Percentiles rank a stretch among this genome's conserved stretches.
These are phyloP conservation scores for Nephila pilipes DNA, from an alignment of 1,140 invertebrate species.

Conservation along the genomic window DNA sequence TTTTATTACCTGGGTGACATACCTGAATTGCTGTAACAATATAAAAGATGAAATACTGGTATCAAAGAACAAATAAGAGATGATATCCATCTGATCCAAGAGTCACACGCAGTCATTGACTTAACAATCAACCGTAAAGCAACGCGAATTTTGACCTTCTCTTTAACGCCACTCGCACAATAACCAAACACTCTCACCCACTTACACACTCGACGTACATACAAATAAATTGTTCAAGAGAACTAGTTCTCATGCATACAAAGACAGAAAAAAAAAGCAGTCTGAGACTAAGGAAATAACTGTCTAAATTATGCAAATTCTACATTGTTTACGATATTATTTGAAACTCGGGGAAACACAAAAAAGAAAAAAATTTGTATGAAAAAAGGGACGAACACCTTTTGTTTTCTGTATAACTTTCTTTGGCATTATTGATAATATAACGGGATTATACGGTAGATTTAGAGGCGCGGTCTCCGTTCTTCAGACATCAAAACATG, in stretches of 20 bases:
- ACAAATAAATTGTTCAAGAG: neutral
- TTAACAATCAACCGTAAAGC: neutral
- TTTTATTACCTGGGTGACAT: no score
- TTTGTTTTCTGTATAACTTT: neutral
- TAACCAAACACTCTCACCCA: constrained; percentile 18
- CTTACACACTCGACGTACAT: neutral
- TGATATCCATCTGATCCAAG: no score
- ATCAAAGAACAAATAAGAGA: no score
- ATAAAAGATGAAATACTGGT: no score
- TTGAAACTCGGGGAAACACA: neutral
- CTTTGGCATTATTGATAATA: neutral
- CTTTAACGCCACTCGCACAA: neutral
- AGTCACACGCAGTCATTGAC: neutral
- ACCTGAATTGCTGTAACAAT: no score
- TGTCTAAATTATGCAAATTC: constrained; percentile 9
- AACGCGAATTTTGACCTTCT: neutral
- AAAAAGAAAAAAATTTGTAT: neutral
- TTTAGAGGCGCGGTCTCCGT: neutral
- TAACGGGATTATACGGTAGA: neutral
- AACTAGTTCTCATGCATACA: constrained; percentile 15
- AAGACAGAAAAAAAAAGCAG: constrained; percentile 24
- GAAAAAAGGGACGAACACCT: neutral
- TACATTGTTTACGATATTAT: constrained; percentile 16
- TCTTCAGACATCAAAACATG: constrained; percentile 23
- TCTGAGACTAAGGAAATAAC: neutral